Evolutionary conservation across 1,140 invertebrate species (phyloP).

Genomic region (Drosophila triauraria): DNA sequence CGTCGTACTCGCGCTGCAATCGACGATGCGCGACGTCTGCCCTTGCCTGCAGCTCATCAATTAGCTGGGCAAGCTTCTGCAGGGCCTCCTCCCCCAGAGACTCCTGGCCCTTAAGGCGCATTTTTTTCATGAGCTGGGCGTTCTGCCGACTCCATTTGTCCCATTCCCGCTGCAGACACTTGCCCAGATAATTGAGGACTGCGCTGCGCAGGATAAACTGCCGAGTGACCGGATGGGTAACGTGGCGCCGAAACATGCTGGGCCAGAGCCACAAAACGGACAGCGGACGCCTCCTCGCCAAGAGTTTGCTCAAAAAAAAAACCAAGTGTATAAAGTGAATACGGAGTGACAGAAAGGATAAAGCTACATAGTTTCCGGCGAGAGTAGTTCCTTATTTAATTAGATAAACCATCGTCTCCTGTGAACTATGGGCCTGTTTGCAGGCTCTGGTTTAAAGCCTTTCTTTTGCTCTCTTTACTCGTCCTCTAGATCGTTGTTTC

Average conservation of each 20-base stretch:
- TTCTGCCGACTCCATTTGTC: constrained; percentile 49
- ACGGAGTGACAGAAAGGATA: background rate
- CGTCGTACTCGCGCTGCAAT: constrained; percentile 57
- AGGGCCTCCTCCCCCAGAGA: background rate
- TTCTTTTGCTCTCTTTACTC: no score
- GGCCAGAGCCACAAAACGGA: constrained; percentile 6
- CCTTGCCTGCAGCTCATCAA: constrained; percentile 24
- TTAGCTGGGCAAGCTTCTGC: constrained; percentile 7
- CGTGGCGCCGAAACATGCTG: constrained; percentile 52
- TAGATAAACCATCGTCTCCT: no score
- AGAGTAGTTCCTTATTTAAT: no score
- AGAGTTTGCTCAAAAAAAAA: background rate
- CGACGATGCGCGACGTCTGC: constrained; percentile 30
- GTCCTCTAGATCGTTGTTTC: no score
- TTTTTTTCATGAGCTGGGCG: constrained; percentile 15
- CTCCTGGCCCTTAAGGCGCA: background rate
- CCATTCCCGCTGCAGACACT: constrained; percentile 57
- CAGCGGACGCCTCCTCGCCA: background rate
- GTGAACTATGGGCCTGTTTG: no score
- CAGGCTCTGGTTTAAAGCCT: no score
- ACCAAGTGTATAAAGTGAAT: background rate
- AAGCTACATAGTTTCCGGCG: background rate
- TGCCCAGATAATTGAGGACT: constrained; percentile 59
- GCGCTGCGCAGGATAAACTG: constrained; percentile 66
- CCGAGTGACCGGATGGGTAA: constrained; percentile 62